A percentile compares a stretch with the other conserved stretches of the same genome.
These are phyloP conservation scores for Laupala kohalensis DNA, from an alignment of 1,140 invertebrate species.

Conservation along the genomic window DNA sequence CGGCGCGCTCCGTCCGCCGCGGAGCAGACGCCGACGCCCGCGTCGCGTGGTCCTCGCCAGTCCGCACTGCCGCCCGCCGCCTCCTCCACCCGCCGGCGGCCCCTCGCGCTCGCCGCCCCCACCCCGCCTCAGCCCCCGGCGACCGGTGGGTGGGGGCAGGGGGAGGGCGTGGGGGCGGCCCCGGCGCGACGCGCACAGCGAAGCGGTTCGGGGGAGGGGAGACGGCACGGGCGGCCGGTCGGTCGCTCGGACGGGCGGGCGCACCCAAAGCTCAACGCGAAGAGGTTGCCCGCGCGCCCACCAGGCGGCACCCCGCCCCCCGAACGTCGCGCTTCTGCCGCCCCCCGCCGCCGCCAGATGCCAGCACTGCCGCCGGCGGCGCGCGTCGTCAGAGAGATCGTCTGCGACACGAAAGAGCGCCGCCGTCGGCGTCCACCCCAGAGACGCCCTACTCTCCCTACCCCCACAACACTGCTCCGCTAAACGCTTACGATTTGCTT, in stretches of 20 bases:
- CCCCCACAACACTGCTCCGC: too few relatives aligned
- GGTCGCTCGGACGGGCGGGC: neutral
- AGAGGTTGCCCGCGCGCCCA: neutral
- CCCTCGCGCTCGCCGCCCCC: too few relatives aligned
- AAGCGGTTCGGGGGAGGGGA: too few relatives aligned
- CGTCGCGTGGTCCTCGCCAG: neutral
- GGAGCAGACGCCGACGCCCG: too few relatives aligned
- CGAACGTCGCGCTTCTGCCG: neutral
- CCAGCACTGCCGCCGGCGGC: neutral
- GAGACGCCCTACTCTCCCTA: too few relatives aligned
- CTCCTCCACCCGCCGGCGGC: too few relatives aligned
- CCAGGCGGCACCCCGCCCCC: neutral
- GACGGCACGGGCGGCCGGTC: neutral
- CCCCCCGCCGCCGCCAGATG: neutral
- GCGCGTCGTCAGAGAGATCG: neutral
- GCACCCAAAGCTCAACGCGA: neutral
- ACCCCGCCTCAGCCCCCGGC: neutral
- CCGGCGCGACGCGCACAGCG: neutral
- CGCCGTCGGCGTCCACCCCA: neutral
- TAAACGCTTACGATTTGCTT: too few relatives aligned
- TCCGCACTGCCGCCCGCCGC: too few relatives aligned
- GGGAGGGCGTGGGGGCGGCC: neutral
- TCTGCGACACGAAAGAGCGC: too few relatives aligned
- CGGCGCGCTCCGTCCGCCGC: neutral
- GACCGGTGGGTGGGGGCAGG: neutral